phyloP scores from a whole-genome alignment of 2,888 invertebrate species.

The Pyrgus malvae region DNA sequence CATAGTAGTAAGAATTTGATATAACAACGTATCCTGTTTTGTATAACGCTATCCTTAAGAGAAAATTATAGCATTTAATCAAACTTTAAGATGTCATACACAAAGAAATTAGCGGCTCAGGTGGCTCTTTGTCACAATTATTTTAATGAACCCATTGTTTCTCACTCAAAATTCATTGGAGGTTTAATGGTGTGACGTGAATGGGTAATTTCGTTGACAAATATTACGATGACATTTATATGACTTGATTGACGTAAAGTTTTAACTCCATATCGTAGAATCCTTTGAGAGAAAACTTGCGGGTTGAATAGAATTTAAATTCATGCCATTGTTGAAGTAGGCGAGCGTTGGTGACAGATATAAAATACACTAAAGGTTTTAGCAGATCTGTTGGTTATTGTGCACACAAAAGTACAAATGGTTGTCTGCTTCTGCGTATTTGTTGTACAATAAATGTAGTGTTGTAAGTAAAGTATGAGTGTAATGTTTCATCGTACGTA shows the following conservation, averaged over 20 bases:
- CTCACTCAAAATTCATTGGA: conserved; percentile 7
- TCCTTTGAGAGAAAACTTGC: background rate
- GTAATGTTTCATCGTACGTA: too few relatives aligned
- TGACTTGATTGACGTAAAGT: background rate
- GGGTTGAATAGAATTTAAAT: background rate
- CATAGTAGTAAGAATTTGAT: too few relatives aligned
- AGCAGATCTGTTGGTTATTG: too few relatives aligned
- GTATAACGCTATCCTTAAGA: conserved; percentile 2
- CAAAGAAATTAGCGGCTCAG: conserved; percentile 6
- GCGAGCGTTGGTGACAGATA: too few relatives aligned
- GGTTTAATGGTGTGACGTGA: conserved; percentile 11
- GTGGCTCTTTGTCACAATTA: conserved; percentile 7
- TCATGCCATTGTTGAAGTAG: background rate
- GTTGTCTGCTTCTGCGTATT: too few relatives aligned
- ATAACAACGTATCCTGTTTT: too few relatives aligned
- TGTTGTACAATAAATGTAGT: too few relatives aligned
- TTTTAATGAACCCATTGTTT: conserved; percentile 4
- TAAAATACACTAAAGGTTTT: too few relatives aligned
- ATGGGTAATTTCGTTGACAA: background rate
- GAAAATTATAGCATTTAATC: conserved; percentile 13
- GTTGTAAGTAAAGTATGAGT: too few relatives aligned
- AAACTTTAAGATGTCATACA: conserved; percentile 15
- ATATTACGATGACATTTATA: background rate
- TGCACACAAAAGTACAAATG: too few relatives aligned
- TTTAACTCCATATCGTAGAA: background rate